Evolutionary conservation across 2,113 vertebrate species (phyloP).

Genomic region (Cygnus buccinator): DNA sequence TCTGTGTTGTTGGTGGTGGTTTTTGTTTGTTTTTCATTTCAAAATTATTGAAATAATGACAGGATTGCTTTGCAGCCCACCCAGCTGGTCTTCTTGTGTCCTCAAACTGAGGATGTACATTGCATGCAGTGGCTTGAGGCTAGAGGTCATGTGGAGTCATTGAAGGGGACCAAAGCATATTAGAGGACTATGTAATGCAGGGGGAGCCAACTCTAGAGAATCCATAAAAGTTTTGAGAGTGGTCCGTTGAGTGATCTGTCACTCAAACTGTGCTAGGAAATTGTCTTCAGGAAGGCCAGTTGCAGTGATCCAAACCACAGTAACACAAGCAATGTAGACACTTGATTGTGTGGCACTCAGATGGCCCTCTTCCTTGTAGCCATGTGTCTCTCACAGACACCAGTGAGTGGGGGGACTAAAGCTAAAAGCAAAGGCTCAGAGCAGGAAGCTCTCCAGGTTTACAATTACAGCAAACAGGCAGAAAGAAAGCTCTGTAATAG

Average conservation of each 20-base stretch:
- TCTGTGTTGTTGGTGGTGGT: background rate
- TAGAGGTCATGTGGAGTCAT: background rate
- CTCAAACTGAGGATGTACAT: background rate
- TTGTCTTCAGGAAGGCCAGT: background rate
- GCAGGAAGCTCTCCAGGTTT: background rate
- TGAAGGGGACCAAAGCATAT: background rate
- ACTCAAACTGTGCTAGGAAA: background rate
- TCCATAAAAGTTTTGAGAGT: background rate
- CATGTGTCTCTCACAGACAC: background rate
- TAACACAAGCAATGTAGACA: background rate
- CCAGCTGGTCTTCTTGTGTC: background rate
- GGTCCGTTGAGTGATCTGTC: background rate
- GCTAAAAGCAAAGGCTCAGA: background rate
- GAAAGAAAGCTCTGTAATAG: background rate
- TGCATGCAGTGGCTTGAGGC: background rate
- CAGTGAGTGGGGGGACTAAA: background rate
- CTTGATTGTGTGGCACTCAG: rapidly evolving
- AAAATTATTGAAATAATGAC: background rate
- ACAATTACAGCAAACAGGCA: background rate
- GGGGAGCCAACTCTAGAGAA: background rate
- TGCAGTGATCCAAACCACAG: background rate
- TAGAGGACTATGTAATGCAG: background rate
- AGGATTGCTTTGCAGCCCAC: background rate
- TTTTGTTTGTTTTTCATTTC: background rate
- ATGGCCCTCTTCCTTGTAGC: background rate